Evolutionary conservation across 2,888 invertebrate species (phyloP).

Genomic region (Busseola fusca): DNA sequence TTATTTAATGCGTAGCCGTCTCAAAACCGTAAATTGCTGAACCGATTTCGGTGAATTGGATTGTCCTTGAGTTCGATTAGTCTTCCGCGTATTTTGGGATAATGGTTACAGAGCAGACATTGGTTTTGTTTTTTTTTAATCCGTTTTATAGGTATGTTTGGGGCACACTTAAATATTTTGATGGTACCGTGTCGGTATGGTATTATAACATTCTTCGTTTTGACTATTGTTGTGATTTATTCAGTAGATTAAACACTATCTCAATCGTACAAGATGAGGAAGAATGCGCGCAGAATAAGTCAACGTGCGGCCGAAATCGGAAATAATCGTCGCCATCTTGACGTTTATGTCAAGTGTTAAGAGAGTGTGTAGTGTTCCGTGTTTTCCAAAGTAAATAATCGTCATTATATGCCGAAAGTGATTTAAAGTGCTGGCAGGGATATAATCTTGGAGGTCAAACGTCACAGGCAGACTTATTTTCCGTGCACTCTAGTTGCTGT

Average conservation of each 20-base stretch:
- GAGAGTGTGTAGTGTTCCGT: no score
- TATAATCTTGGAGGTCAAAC: not conserved
- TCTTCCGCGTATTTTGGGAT: constrained; percentile 30
- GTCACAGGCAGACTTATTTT: not conserved
- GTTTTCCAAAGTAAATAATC: not conserved
- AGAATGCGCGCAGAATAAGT: no score
- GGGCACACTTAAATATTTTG: not conserved
- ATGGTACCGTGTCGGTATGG: not conserved
- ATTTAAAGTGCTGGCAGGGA: not conserved
- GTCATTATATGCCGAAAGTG: not conserved
- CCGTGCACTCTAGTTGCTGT: not conserved
- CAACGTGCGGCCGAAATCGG: no score
- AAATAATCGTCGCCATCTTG: no score
- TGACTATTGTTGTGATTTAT: not conserved
- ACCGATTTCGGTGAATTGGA: constrained; percentile 39
- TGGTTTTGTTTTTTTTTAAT: not conserved
- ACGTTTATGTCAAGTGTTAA: no score
- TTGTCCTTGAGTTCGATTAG: constrained; percentile 42
- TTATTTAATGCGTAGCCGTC: constrained; percentile 12
- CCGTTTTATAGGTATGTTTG: not conserved
- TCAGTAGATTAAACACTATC: no score
- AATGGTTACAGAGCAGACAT: constrained; percentile 2
- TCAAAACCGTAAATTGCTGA: constrained; percentile 38
- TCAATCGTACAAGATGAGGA: no score
- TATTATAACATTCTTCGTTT: not conserved